phyloP scores from a whole-genome alignment of 2,113 vertebrate genomes.

The Andinoacara biseriatus region DNA sequence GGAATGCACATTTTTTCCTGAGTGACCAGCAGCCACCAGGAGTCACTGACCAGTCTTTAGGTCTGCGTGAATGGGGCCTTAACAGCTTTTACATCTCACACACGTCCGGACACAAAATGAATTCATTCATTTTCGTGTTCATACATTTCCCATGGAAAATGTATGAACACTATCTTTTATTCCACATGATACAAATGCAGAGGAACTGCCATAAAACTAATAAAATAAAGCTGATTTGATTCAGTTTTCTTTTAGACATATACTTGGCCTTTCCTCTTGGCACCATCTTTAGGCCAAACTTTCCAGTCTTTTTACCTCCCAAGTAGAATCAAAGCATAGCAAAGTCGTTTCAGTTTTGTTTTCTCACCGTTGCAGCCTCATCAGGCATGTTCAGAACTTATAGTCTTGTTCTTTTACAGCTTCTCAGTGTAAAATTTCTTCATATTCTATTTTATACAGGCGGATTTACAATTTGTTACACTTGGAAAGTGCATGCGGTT shows the following conservation, averaged over 20 bases:
- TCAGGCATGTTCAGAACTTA: not conserved
- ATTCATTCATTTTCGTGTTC: not conserved
- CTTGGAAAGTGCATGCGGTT: not conserved
- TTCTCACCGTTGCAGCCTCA: not conserved
- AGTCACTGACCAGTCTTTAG: not conserved
- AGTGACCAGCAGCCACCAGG: not conserved
- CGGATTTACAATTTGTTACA: conserved; percentile 21
- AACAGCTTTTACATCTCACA: not conserved
- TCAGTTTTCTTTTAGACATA: conserved; percentile 4
- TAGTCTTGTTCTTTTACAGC: not conserved
- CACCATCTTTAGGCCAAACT: not conserved
- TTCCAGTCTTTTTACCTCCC: conserved; percentile 1
- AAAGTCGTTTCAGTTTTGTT: not conserved
- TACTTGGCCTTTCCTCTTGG: conserved; percentile 8
- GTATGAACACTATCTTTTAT: not conserved
- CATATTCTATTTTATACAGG: not conserved
- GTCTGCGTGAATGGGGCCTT: not conserved
- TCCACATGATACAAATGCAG: not conserved
- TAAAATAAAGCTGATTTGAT: not conserved
- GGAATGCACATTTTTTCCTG: too few relatives aligned
- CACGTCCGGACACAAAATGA: not conserved
- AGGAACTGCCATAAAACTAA: not conserved
- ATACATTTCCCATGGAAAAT: not conserved
- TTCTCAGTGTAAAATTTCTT: not conserved
- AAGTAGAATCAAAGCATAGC: not conserved